These are phyloP conservation scores for Euleptes europaea DNA, from an alignment of 2,113 vertebrate species.

Conservation along the genomic window DNA sequence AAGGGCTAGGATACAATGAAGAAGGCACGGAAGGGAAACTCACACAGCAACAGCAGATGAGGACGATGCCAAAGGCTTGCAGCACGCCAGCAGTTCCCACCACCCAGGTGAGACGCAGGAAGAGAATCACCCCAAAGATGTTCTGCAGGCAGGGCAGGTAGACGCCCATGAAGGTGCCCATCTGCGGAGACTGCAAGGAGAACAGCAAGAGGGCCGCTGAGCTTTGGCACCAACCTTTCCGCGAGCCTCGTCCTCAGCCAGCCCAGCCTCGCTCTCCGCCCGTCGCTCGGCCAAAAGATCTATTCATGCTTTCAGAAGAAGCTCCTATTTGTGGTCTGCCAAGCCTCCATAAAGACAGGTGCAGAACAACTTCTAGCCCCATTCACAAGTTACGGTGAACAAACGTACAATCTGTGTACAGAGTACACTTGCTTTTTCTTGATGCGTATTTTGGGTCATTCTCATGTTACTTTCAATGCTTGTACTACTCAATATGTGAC, in stretches of 20 bases:
- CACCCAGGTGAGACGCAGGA: slow-evolving; percentile 98
- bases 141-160: slow-evolving; percentile 98
- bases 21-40: slow-evolving; percentile 64
- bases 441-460: too few relatives aligned
- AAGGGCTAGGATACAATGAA: not conserved
- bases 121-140: slow-evolving; percentile 98
- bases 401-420: too few relatives aligned
- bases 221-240: not conserved
- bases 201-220: not conserved
- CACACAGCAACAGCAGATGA: slow-evolving; percentile 96
- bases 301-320: not conserved
- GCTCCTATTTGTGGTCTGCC: not conserved
- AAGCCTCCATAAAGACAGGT: not conserved
- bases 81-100: slow-evolving; percentile 95
- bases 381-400: too few relatives aligned
- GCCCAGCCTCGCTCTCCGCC: not conserved
- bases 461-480: too few relatives aligned
- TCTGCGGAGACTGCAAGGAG: slow-evolving; percentile 84
- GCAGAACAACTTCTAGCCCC: too few relatives aligned
- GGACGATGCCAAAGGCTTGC: slow-evolving; percentile 93
- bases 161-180: slow-evolving; percentile 98
- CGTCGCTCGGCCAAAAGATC: not conserved
- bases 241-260: too few relatives aligned
- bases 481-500: too few relatives aligned
- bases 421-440: too few relatives aligned